phyloP scores from a whole-genome alignment of 1,140 invertebrate genomes.

The Conopomorpha cramerella region DNA sequence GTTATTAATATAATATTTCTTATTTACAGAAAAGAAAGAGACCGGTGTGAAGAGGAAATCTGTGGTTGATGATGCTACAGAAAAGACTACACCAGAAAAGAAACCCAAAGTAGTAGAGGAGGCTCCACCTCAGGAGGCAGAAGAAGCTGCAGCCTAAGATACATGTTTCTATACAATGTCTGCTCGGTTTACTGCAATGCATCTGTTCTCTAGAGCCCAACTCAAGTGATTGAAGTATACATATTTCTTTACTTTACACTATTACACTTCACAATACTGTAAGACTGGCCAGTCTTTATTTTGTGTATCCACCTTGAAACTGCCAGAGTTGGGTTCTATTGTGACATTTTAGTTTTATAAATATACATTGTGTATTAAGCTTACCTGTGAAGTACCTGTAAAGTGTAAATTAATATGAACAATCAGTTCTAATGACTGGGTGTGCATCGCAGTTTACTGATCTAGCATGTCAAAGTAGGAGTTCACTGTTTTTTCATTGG shows the following conservation, averaged over 20 bases:
- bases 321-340: constrained; percentile 42
- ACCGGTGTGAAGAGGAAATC: constrained; percentile 74
- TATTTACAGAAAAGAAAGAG: constrained; percentile 39
- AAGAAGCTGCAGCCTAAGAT: constrained; percentile 69
- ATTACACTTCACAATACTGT: no score
- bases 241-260: no score
- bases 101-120: constrained; percentile 73
- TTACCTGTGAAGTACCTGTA: constrained; percentile 57
- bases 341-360: constrained; percentile 46
- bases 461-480: constrained; percentile 21
- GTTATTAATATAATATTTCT: neutral
- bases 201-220: constrained; percentile 44
- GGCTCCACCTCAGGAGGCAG: constrained; percentile 60
- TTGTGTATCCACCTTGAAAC: no score
- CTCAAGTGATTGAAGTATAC: no score
- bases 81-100: constrained; percentile 70
- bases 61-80: constrained; percentile 62
- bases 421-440: constrained; percentile 21
- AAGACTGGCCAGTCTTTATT: no score
- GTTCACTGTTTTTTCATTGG: constrained; percentile 45
- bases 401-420: constrained; percentile 51
- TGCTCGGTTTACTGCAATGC: constrained; percentile 57
- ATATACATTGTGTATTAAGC: constrained; percentile 50
- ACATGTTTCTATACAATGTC: constrained; percentile 8
- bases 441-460: constrained; percentile 55